phyloP scores from a whole-genome alignment of 2,113 vertebrate genomes.

The Dasypus novemcinctus region DNA sequence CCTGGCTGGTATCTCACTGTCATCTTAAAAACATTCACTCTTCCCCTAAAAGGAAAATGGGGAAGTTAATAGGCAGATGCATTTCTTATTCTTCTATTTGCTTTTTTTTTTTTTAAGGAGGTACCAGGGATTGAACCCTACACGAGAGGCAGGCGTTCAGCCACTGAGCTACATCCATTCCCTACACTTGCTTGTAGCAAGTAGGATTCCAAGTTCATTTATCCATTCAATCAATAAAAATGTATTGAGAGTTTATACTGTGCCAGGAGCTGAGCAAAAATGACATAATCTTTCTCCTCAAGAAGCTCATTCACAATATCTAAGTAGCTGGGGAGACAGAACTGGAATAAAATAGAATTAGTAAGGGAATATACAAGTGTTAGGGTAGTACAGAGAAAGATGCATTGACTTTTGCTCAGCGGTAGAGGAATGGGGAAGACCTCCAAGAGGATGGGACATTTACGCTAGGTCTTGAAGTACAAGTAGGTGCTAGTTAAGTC shows the following conservation, averaged over 20 bases:
- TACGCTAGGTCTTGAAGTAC: not conserved
- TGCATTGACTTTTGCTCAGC: not conserved
- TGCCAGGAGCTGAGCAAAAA: not conserved
- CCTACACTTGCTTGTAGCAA: not conserved
- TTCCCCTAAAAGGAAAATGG: not conserved
- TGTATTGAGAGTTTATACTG: not conserved
- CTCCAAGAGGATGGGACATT: not conserved
- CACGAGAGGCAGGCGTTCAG: too few relatives aligned
- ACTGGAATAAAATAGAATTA: not conserved
- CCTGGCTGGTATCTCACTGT: not conserved
- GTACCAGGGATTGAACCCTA: too few relatives aligned
- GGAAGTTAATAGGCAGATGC: not conserved
- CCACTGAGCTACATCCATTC: too few relatives aligned
- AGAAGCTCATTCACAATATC: not conserved
- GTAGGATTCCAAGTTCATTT: not conserved
- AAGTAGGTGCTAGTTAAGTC: not conserved
- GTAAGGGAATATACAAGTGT: not conserved
- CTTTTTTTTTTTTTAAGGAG: not conserved
- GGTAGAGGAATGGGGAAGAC: not conserved
- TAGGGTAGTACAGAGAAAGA: not conserved
- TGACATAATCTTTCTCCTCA: not conserved
- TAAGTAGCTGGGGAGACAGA: not conserved
- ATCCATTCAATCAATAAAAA: not conserved
- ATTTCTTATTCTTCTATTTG: not conserved
- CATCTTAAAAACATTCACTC: conserved; percentile 35